Base-by-base conservation (phyloP, 2,113 vertebrate genomes). In the Phyllopteryx taeniolatus region DNA sequence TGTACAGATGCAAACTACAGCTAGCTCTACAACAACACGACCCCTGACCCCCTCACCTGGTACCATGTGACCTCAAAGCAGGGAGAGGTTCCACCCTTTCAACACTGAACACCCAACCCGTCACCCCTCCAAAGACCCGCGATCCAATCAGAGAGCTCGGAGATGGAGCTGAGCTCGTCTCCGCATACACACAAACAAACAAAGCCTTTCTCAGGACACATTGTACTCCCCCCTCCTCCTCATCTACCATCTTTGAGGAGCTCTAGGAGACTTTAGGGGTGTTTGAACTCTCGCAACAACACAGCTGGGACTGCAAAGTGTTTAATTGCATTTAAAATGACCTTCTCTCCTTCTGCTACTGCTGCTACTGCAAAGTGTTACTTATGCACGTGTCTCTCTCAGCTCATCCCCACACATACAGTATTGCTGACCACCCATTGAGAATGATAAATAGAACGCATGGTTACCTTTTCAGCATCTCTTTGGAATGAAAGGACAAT, bases 1-100 rank as follows among this genome's bases (percentile, higher is more conserved):
- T 72, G 64, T 98, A 96, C 81, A 93, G 93, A 56, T 86, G 94
- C 88, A 96, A 90, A 87, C 92, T 99, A 82, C 88, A 94, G 59
- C 87, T 93, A 80, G 94, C 94, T 72, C 87, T 98, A 62, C 85
- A 91, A 82, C 91, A 85, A 67, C 85, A 79, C 22, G 79, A 83
- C 62, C 81, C 81, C 73, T 84, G 81, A 90, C 79, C 71, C 72
- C 66, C 72, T 91, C 73, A 79, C 81, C 83, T 80, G 75, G 62
- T 67, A 80, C 76, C 60, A 75, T 77, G 72, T 35, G 53, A 79
- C 77, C 74, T 73, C 62, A 75, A 70, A 66, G 85, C 78, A 79
- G 73, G 79, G 75, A 87, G 35, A 60, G 31, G 67, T 64, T 72
- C 42, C 42, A 46, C 60, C 72, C 68, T 67, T 46, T 61, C 49